Percentiles rank a stretch among this genome's conserved stretches.
Conservation (phyloP, 2,888 invertebrate species). For the Sthenelais limicola region DNA sequence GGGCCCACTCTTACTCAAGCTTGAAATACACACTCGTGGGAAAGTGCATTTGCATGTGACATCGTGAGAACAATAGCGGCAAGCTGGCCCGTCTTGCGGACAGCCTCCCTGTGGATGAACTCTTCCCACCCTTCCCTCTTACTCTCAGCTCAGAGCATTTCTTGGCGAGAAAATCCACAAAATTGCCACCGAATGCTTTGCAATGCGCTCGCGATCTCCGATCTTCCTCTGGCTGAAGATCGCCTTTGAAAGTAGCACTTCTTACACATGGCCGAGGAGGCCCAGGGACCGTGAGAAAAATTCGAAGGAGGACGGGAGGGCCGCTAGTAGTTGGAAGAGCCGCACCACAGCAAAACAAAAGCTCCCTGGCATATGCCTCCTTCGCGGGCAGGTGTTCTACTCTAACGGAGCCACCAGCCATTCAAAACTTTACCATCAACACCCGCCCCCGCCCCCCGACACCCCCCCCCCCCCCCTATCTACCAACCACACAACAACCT, state of each 20-base stretch:
- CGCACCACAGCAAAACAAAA: conserved; percentile 1
- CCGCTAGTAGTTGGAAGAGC: conserved; percentile 1
- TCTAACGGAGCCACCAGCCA: not conserved
- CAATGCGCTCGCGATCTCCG: no score
- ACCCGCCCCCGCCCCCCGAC: conserved; percentile 13
- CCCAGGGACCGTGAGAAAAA: not conserved
- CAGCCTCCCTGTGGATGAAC: conserved; percentile 1
- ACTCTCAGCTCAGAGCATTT: no score
- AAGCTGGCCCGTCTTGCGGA: conserved; percentile 53
- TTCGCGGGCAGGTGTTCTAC: conserved; percentile 68
- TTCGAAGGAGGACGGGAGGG: not conserved
- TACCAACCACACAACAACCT: not conserved
- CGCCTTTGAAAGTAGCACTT: no score
- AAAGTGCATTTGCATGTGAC: conserved; percentile 69
- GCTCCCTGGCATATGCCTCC: conserved; percentile 59
- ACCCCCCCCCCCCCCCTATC: not conserved
- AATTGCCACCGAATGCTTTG: no score
- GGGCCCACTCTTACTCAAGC: no score
- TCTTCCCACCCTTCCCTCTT: not conserved
- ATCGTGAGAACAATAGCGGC: conserved; percentile 69
- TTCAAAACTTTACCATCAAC: not conserved
- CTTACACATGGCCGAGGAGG: not conserved
- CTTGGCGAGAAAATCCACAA: no score
- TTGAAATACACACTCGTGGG: conserved; percentile 67
- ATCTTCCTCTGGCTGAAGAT: no score